Evolutionary conservation across 2,888 invertebrate species (phyloP).

Genomic region (Escarpia spicata): DNA sequence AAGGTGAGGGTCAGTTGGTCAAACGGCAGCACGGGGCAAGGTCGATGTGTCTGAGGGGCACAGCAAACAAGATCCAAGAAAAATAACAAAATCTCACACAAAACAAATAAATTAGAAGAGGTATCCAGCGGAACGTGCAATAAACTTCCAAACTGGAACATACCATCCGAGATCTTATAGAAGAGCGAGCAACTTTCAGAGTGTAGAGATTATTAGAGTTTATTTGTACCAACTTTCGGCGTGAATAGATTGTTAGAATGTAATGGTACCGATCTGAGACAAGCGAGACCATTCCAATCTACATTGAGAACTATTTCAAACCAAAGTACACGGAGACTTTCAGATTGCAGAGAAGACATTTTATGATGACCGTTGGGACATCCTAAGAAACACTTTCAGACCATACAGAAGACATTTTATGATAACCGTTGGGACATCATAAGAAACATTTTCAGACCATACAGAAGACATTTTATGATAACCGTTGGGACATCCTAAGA

Average conservation of each 20-base stretch:
- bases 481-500: too few relatives aligned
- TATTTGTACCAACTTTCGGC: not conserved
- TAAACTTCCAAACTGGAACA: not conserved
- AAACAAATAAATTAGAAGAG: not conserved
- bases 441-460: too few relatives aligned
- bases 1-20: not conserved
- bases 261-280: not conserved
- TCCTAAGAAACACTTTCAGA: too few relatives aligned
- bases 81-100: not conserved
- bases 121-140: not conserved
- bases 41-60: not conserved
- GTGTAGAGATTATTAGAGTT: not conserved
- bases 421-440: too few relatives aligned
- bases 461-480: too few relatives aligned
- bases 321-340: too few relatives aligned
- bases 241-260: too few relatives aligned
- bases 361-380: too few relatives aligned
- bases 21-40: not conserved
- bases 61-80: not conserved
- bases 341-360: too few relatives aligned
- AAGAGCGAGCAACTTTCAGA: not conserved
- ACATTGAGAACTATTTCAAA: too few relatives aligned
- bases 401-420: not conserved
- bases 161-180: not conserved
- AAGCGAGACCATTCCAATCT: not conserved